Conservation (phyloP, 2,888 invertebrate species). For the Pyrgus malvae region DNA sequence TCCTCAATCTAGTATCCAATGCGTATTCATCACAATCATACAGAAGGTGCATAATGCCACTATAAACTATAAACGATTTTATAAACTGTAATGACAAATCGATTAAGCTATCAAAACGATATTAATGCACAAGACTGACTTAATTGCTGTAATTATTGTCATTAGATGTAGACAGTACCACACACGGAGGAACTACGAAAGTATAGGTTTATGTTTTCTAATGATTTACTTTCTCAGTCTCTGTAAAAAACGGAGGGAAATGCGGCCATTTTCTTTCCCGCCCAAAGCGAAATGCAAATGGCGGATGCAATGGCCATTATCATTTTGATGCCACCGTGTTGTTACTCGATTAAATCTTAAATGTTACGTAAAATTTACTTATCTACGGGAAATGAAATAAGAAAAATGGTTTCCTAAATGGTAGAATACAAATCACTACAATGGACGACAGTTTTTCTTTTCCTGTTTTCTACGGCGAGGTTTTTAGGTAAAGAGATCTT, state of each 20-base stretch:
- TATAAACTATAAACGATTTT: neutral
- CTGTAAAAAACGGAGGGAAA: slow-evolving; percentile 56
- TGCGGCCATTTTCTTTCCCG: slow-evolving; percentile 60
- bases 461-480: neutral
- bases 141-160: slow-evolving; percentile 23
- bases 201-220: slow-evolving; percentile 27
- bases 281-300: slow-evolving; percentile 66
- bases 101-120: slow-evolving; percentile 20
- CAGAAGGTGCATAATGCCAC: neutral
- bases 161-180: slow-evolving; percentile 7
- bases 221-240: slow-evolving; percentile 56
- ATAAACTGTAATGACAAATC: slow-evolving; percentile 16
- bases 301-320: slow-evolving; percentile 40
- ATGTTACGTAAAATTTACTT: slow-evolving; percentile 34
- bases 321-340: slow-evolving; percentile 35
- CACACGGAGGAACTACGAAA: slow-evolving; percentile 23
- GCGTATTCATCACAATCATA: too few species aligned
- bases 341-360: slow-evolving; percentile 35
- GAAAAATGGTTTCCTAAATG: slow-evolving; percentile 13
- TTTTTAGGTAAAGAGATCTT: too few species aligned
- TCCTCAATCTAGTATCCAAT: too few species aligned
- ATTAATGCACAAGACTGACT: neutral
- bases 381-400: slow-evolving; percentile 21
- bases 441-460: neutral
- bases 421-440: slow-evolving; percentile 4